Base-by-base conservation (phyloP, 2,888 invertebrate genomes). In the Nomada goodeniana region DNA sequence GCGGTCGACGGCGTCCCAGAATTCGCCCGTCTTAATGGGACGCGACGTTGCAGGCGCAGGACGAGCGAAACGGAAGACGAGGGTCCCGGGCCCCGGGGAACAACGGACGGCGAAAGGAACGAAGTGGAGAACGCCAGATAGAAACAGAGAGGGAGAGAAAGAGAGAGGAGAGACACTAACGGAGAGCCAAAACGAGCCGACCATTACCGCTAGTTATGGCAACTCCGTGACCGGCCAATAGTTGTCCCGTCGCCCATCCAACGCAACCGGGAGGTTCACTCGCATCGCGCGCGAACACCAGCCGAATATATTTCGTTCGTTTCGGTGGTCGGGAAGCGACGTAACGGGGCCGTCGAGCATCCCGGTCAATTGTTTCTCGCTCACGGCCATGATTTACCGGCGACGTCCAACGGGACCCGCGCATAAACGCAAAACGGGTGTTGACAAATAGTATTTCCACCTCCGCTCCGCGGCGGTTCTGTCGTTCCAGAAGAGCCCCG, bases 161-260 rank as follows among this genome's bases (percentile, higher is more conserved):
- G 52, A 47, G n/a, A 52, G 67, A 65, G 76, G 42, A 36, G 57
- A 59, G 65, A 36, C 53, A 47, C 55, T 20, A 64, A 70, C 59
- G 65, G 82, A 57, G 70, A 75, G 52, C 57, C 76, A 80, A 88
- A 86, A 88, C 87, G 82, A 76, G 77, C 78, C 82, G 81, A 83
- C 89, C 89, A 89, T 89, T 88, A 89, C 83, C 77, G 87, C 86
- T 86, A 88, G 90, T 91, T 91, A 89, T 83, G 87, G 88, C 86
- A 86, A 82, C 76, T 90, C 87, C 88, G 86, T 89, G 88, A 89
- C 86, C 55, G 88, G 88, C 88, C 91, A 91, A 89, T 91, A 89
- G 79, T 89, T 86, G 82, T 82, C 64, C 86, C 61, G n/a, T 77
- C 75, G 47, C 20, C 61, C 67, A 60, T 36, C 64, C 23, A 26